Base-by-base conservation (phyloP, 2,888 invertebrate genomes). In the Craniophora ligustri region DNA sequence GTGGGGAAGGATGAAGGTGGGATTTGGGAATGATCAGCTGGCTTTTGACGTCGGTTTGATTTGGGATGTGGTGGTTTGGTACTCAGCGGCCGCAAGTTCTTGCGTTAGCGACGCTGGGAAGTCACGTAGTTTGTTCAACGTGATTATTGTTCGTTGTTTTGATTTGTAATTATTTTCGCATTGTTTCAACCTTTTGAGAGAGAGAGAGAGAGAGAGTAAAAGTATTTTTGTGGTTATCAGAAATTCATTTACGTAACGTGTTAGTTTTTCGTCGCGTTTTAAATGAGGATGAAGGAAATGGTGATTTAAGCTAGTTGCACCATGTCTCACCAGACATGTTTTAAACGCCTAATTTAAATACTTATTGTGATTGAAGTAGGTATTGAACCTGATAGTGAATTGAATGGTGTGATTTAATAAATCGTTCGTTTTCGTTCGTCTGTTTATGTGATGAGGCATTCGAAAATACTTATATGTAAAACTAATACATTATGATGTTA, bases 81-180 rank as follows among this genome's bases (percentile, higher is more conserved):
- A 73, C 75, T 72, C 61, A 55, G 47, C 40, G 56, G 61, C 54
- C 49, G 59, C 67, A 50, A 70, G 68, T 75, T 75, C 75, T 75
- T 75, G 74, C 49, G 70, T 66, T 67, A 63, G 72, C 48, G 45
- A 51, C 64, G 61, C 47, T 57, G 58, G 30, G 51, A 38, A 48
- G 63, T 54, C 73, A 75, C 71, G 67, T 60, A 74, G 76, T 60
- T 68, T 51, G 63, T 50, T 44, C 56, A 51, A 68, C 58, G 74
- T 68, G 65, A 75, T 75, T 73, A 73, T 61, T 56, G 59, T 65
- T 30, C 55, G 36, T 16, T 36, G 63, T 64, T 75, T 75, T 73
- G 71, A 68, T 73, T 75, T 73, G 64, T 63, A 75, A 72, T 53
- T 56, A 75, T 68, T 70, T 70, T 75, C 55, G 63, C 55, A 67